Evolutionary conservation across 2,113 vertebrate species (phyloP).

Genomic region (Uropsilus gracilis): DNA sequence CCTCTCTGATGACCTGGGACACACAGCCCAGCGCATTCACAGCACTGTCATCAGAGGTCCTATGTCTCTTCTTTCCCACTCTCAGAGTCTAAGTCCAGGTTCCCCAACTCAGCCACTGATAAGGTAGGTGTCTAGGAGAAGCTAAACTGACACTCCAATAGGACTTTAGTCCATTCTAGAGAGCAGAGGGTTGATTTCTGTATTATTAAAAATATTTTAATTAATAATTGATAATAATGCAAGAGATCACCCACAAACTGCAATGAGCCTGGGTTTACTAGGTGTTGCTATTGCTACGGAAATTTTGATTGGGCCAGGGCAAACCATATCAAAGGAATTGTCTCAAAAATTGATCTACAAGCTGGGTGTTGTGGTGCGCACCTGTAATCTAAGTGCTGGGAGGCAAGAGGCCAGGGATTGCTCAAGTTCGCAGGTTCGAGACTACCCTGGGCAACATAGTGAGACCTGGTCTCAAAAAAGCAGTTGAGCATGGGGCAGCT

Average conservation of each 20-base stretch:
- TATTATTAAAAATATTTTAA: not conserved
- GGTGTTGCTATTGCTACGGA: not conserved
- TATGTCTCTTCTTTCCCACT: not conserved
- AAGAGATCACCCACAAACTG: not conserved
- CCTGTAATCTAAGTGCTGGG: too few relatives aligned
- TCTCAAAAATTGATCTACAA: not conserved
- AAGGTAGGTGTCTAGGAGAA: not conserved
- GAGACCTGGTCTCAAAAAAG: too few relatives aligned
- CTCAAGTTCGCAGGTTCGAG: too few relatives aligned
- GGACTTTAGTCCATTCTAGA: not conserved
- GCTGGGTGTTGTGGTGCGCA: too few relatives aligned
- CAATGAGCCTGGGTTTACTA: not conserved
- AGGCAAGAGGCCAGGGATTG: too few relatives aligned
- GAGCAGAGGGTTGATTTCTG: not conserved
- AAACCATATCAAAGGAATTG: not conserved
- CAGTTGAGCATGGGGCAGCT: too few relatives aligned
- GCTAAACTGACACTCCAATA: not conserved
- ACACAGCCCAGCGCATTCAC: not conserved
- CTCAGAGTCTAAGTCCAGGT: not conserved
- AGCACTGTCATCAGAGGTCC: not conserved
- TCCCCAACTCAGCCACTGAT: not conserved
- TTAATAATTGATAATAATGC: not conserved
- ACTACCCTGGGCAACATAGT: too few relatives aligned
- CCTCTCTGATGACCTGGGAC: not conserved
- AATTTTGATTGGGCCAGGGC: not conserved